A percentile compares a stretch with the other conserved stretches of the same genome.
Evolutionary conservation across 2,797 vertebrate genomes (phyloP).

Genomic region (Sebastes wilsoni): DNA sequence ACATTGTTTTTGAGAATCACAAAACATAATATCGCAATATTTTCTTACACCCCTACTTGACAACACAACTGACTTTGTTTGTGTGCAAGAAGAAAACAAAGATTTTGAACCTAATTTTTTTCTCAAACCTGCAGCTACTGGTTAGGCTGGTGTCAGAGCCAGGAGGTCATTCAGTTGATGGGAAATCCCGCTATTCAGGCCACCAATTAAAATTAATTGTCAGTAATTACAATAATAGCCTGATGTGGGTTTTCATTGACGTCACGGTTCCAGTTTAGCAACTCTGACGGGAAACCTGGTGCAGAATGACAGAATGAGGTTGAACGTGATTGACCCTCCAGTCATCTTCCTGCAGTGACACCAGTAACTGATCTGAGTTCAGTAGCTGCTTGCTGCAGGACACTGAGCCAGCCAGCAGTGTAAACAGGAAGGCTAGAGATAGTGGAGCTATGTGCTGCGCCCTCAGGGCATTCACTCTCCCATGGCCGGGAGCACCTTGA

Average conservation of each 20-base stretch:
- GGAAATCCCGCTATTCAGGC: background rate
- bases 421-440: conserved; percentile 75
- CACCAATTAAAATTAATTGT: background rate
- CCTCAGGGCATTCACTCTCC: conserved; percentile 67
- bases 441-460: conserved; percentile 53
- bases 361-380: conserved; percentile 16
- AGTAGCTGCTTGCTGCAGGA: background rate
- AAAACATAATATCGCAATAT: too few relatives aligned
- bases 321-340: background rate
- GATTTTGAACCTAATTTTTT: background rate
- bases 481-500: conserved; percentile 61
- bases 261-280: conserved; percentile 24
- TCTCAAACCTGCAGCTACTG: background rate
- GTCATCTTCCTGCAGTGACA: conserved; percentile 28
- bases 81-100: background rate
- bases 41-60: too few relatives aligned
- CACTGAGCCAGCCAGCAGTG: conserved; percentile 33
- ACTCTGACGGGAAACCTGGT: conserved; percentile 1
- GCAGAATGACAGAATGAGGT: conserved; percentile 1
- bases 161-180: background rate
- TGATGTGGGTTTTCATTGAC: conserved; percentile 7
- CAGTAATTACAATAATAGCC: background rate
- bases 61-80: background rate
- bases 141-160: background rate
- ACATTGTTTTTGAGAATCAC: too few relatives aligned